These are phyloP conservation scores for Meloidogyne hapla DNA, from an alignment of 1,140 invertebrate species.

Conservation along the genomic window DNA sequence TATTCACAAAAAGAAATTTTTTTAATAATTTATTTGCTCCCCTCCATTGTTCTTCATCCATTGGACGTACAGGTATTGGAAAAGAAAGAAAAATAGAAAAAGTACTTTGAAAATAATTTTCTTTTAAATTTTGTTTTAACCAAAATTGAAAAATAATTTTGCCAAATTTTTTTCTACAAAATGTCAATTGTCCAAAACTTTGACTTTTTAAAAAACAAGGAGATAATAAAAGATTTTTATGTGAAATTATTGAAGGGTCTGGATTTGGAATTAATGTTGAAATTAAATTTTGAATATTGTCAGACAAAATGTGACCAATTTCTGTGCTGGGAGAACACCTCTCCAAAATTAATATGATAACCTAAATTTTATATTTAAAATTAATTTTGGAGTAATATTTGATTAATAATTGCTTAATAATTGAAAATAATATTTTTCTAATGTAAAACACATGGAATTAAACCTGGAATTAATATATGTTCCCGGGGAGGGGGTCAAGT, in stretches of 20 bases:
- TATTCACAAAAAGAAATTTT: not conserved
- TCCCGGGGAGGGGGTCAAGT: too few relatives aligned
- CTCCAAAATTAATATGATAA: not conserved
- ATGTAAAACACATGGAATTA: too few relatives aligned
- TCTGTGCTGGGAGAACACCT: not conserved
- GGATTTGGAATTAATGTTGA: not conserved
- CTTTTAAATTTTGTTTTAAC: not conserved
- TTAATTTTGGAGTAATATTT: not conserved
- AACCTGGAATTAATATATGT: too few relatives aligned
- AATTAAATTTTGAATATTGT: not conserved
- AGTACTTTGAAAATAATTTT: not conserved
- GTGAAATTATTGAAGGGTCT: not conserved
- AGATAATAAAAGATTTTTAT: not conserved
- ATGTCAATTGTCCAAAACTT: not conserved
- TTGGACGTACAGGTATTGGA: not conserved
- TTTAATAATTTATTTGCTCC: not conserved
- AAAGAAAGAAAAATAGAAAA: not conserved
- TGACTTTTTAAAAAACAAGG: slow-evolving; percentile 1
- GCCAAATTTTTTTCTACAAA: not conserved
- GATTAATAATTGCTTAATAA: too few relatives aligned
- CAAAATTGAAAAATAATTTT: not conserved
- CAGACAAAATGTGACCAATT: not conserved
- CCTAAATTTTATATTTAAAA: not conserved
- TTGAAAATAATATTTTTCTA: too few relatives aligned
- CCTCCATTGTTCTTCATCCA: not conserved